Evolutionary conservation across 2,888 invertebrate species (phyloP).

Genomic region (Venustoraphidia nigricollis): DNA sequence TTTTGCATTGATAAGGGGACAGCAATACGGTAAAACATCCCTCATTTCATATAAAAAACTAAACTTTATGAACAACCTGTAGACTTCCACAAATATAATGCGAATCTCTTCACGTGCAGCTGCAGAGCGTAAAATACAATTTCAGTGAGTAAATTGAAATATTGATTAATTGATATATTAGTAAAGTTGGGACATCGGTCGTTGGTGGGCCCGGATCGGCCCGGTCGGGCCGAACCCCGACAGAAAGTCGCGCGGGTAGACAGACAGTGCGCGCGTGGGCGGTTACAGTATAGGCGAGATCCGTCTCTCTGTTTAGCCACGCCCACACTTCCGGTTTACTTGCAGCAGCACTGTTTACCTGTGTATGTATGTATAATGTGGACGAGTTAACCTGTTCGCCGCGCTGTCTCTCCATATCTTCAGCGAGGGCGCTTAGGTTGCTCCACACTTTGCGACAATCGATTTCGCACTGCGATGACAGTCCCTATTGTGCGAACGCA

Average conservation of each 20-base stretch:
- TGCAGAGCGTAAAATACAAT: background rate
- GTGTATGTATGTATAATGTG: no score
- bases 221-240: no score
- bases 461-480: no score
- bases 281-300: background rate
- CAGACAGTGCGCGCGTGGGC: no score
- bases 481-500: no score
- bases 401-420: no score
- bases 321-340: slow-evolving; percentile 3
- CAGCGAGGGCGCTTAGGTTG: no score
- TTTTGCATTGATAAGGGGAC: no score
- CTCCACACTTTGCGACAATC: no score
- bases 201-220: background rate
- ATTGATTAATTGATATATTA: slow-evolving; percentile 6
- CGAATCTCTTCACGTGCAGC: background rate
- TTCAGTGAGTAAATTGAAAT: slow-evolving; percentile 2
- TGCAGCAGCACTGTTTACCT: background rate
- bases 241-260: no score
- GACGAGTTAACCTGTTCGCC: no score
- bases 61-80: background rate
- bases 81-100: background rate
- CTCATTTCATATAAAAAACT: background rate
- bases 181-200: background rate
- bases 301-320: slow-evolving; percentile 1
- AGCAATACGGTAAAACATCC: no score